phyloP scores from a whole-genome alignment of 2,113 vertebrate species.

The Mirounga angustirostris region DNA sequence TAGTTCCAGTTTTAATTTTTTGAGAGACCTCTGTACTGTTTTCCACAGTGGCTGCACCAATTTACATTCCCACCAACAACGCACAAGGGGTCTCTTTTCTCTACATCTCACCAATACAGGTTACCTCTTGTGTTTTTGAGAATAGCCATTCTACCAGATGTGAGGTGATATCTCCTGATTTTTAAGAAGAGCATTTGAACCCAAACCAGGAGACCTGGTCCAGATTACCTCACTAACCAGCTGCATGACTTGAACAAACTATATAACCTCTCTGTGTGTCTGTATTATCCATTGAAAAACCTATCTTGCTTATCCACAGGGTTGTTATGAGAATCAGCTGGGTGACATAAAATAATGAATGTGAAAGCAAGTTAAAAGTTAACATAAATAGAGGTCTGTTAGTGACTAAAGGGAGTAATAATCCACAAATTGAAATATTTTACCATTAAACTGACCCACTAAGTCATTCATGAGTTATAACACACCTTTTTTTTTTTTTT shows the following conservation, averaged over 20 bases:
- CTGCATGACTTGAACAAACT: neutral
- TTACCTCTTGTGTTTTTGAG: too few relatives aligned
- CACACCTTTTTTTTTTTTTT: neutral
- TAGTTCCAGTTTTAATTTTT: too few relatives aligned
- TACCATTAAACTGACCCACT: neutral
- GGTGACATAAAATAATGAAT: constrained; percentile 29
- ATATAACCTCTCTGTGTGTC: neutral
- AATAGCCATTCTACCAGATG: too few relatives aligned
- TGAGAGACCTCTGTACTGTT: too few relatives aligned
- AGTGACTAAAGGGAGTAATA: neutral
- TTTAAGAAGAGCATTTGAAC: too few relatives aligned
- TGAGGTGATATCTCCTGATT: too few relatives aligned
- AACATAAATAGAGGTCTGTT: neutral
- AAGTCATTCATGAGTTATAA: constrained; percentile 33
- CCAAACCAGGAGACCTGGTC: neutral
- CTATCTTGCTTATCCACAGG: neutral
- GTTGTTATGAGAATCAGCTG: neutral
- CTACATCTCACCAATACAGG: too few relatives aligned
- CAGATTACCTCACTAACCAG: neutral
- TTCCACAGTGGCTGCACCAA: too few relatives aligned
- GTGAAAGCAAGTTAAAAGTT: constrained; percentile 47
- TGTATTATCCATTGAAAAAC: constrained; percentile 1
- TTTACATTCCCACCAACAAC: too few relatives aligned
- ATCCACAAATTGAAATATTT: constrained; percentile 51
- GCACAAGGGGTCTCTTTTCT: too few relatives aligned